phyloP scores from a whole-genome alignment of 2,113 vertebrate species.

The Corydoras sp. region DNA sequence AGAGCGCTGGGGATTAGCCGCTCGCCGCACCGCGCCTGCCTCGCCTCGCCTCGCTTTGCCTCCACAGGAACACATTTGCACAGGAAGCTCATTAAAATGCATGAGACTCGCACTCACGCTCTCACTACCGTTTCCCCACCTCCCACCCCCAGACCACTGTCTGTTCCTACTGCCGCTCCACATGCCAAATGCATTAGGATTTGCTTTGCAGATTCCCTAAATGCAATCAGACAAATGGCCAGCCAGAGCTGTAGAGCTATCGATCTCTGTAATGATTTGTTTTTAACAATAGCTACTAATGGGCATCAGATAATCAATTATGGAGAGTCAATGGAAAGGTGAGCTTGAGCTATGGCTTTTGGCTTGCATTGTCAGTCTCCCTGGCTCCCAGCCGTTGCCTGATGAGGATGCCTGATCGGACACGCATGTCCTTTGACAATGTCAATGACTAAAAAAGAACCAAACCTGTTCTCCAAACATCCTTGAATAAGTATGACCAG shows the following conservation, averaged over 20 bases:
- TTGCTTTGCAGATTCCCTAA: conserved; percentile 82
- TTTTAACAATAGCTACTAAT: conserved; percentile 94
- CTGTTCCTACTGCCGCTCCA: conserved; percentile 48
- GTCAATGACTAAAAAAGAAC: conserved; percentile 40
- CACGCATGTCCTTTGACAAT: conserved; percentile 32
- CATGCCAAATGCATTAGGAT: conserved; percentile 57
- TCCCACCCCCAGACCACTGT: conserved; percentile 48
- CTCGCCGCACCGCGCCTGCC: conserved; percentile 61
- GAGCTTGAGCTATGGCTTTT: conserved; percentile 65
- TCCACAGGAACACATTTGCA: conserved; percentile 75
- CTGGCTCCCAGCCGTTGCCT: conserved; percentile 34
- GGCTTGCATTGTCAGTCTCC: conserved; percentile 39
- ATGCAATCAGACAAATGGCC: conserved; percentile 84
- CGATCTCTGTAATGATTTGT: conserved; percentile 80
- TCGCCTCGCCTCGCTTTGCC: conserved; percentile 53
- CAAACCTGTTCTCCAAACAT: conserved; percentile 12
- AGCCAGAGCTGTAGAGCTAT: conserved; percentile 82
- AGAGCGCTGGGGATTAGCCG: conserved; percentile 70
- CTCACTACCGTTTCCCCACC: conserved; percentile 41
- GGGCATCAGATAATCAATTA: conserved; percentile 91
- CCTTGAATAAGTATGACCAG: not conserved
- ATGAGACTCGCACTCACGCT: conserved; percentile 66
- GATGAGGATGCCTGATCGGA: conserved; percentile 5
- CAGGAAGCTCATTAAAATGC: conserved; percentile 81
- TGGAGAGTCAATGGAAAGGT: conserved; percentile 83